Percentiles rank a stretch among this genome's conserved stretches.
These are phyloP conservation scores for Dendropsophus ebraccatus DNA, from an alignment of 2,113 vertebrate genomes.

Conservation along the genomic window DNA sequence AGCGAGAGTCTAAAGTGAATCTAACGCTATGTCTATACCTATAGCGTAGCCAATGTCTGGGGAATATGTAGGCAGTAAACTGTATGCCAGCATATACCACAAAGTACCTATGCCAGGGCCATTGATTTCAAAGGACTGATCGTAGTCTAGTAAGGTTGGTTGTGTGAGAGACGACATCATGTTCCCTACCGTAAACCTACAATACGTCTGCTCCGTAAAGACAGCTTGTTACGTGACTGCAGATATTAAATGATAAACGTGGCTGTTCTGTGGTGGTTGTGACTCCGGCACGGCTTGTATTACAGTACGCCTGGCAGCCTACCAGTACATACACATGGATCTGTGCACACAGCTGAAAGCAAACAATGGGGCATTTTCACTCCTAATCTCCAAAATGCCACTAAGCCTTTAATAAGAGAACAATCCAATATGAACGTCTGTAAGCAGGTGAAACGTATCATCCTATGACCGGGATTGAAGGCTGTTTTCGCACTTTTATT, in stretches of 20 bases:
- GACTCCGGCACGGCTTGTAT: not conserved
- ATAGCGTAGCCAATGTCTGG: no score
- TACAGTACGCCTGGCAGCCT: not conserved
- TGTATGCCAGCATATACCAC: no score
- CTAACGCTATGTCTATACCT: no score
- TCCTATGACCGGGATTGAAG: not conserved
- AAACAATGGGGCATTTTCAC: not conserved
- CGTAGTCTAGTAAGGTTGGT: no score
- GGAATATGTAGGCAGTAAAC: no score
- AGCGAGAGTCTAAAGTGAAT: no score
- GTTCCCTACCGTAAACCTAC: no score
- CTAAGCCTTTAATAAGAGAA: conserved; percentile 6
- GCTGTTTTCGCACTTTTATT: not conserved
- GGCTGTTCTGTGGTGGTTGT: not conserved
- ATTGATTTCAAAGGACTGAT: no score
- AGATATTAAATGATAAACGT: not conserved
- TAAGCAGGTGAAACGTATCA: not conserved
- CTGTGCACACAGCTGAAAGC: not conserved
- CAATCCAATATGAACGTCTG: not conserved
- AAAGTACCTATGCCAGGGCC: no score
- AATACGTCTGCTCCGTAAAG: not conserved
- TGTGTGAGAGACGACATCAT: no score
- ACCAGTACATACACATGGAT: conserved; percentile 3
- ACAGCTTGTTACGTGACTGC: not conserved
- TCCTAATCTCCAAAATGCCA: conserved; percentile 9